A percentile compares a stretch with the other conserved stretches of the same genome.
These are phyloP conservation scores for Habroteleia sp. DNA, from an alignment of 2,888 invertebrate species.

Conservation along the genomic window DNA sequence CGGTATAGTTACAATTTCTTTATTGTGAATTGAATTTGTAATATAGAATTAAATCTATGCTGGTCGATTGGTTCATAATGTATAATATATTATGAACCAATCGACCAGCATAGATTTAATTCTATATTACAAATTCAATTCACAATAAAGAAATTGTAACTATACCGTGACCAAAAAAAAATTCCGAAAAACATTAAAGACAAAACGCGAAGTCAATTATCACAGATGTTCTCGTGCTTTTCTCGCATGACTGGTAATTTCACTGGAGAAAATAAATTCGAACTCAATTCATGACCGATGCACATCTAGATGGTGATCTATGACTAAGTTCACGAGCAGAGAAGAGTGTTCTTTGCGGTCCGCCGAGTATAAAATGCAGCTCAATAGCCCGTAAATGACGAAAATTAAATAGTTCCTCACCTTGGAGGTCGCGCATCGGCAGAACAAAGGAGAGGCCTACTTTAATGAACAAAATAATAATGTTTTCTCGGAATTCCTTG, in stretches of 20 bases:
- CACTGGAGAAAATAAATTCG: constrained; percentile 63
- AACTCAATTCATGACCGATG: constrained; percentile 62
- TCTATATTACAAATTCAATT: too few relatives aligned
- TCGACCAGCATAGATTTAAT: too few relatives aligned
- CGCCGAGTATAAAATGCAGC: constrained; percentile 59
- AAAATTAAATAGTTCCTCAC: constrained; percentile 62
- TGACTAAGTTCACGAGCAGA: constrained; percentile 55
- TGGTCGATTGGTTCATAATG: too few relatives aligned
- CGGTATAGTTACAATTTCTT: too few relatives aligned
- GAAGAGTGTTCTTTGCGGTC: constrained; percentile 54
- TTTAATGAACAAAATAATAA: constrained; percentile 22
- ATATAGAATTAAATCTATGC: too few relatives aligned
- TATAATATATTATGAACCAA: too few relatives aligned
- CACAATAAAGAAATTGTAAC: constrained; percentile 2
- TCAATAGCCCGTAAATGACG: constrained; percentile 65
- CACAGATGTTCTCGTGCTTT: constrained; percentile 28
- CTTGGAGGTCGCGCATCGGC: constrained; percentile 5
- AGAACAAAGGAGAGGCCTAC: constrained; percentile 23
- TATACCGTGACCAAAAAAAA: constrained; percentile 8
- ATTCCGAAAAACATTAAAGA: constrained; percentile 3
- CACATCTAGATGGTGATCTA: constrained; percentile 59
- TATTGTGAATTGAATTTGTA: too few relatives aligned
- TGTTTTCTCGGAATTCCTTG: constrained; percentile 26
- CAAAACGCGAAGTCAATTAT: constrained; percentile 22
- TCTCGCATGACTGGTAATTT: constrained; percentile 55